Evolutionary conservation across 2,888 invertebrate genomes (phyloP).

Genomic region (Epirrita christyi): DNA sequence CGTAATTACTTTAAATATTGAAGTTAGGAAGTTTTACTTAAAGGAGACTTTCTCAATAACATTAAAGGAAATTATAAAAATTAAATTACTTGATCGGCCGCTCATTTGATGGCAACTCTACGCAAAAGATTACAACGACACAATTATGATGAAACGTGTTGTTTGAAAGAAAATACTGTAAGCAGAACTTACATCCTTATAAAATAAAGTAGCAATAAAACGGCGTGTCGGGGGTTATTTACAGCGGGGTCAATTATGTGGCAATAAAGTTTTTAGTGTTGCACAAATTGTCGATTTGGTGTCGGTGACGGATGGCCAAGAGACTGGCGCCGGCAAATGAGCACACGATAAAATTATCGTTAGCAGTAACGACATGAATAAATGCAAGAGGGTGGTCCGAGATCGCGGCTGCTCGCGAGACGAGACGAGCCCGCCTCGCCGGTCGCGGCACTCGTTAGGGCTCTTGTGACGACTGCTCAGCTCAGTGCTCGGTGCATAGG

Average conservation of each 20-base stretch:
- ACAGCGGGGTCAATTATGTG: slow-evolving; percentile 79
- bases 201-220: slow-evolving; percentile 62
- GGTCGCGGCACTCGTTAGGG: slow-evolving; percentile 67
- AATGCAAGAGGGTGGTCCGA: slow-evolving; percentile 82
- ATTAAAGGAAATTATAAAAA: too few species aligned
- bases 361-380: slow-evolving; percentile 86
- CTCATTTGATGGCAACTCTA: not conserved
- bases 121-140: not conserved
- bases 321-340: slow-evolving; percentile 83
- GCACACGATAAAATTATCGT: slow-evolving; percentile 86
- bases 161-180: slow-evolving; percentile 16
- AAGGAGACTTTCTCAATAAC: too few species aligned
- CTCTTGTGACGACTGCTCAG: slow-evolving; percentile 70
- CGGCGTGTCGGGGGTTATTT: slow-evolving; percentile 64
- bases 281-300: slow-evolving; percentile 82
- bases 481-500: slow-evolving; percentile 47
- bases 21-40: too few species aligned
- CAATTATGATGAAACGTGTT: not conserved
- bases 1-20: too few species aligned
- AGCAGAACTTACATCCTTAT: slow-evolving; percentile 39
- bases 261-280: slow-evolving; percentile 83
- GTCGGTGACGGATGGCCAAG: slow-evolving; percentile 80
- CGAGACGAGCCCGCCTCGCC: slow-evolving; percentile 53
- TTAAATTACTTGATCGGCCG: too few species aligned
- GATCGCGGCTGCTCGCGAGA: slow-evolving; percentile 57